Conservation (phyloP, 1,140 invertebrate genomes). For the Nixonia krombeini region DNA sequence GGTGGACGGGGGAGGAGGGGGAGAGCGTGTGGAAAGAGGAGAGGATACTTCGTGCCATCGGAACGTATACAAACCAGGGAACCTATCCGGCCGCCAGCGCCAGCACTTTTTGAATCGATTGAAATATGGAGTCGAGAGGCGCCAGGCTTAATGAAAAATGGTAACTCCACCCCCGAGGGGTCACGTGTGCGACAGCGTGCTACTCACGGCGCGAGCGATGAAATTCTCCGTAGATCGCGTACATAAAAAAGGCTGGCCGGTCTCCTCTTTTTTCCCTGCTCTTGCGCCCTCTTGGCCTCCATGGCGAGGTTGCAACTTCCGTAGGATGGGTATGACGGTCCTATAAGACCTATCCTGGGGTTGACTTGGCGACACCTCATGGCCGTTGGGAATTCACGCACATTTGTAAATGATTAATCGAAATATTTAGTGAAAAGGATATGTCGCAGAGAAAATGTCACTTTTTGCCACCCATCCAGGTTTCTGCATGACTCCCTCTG, state of each 20-base stretch:
- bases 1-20: not conserved
- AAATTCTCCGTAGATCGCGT: slow-evolving; percentile 36
- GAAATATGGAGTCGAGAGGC: slow-evolving; percentile 54
- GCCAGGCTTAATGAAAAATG: slow-evolving; percentile 61
- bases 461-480: too few species aligned
- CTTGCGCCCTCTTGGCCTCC: slow-evolving; percentile 1
- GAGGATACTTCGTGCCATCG: slow-evolving; percentile 20
- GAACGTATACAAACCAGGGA: slow-evolving; percentile 10
- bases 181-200: slow-evolving; percentile 29
- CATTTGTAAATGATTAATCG: too few species aligned
- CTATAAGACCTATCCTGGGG: too few species aligned
- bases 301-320: too few species aligned
- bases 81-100: slow-evolving; percentile 17
- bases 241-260: slow-evolving; percentile 32
- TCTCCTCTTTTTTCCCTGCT: not conserved
- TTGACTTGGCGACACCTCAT: too few species aligned
- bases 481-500: too few species aligned
- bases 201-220: slow-evolving; percentile 17
- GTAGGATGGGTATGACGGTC: too few species aligned
- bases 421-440: too few species aligned
- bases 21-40: slow-evolving; percentile 4
- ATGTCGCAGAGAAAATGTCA: too few species aligned
- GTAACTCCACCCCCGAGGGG: slow-evolving; percentile 38
- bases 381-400: too few species aligned
- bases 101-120: slow-evolving; percentile 57